Base-by-base conservation (phyloP, 2,888 invertebrate species). In the Pocota personata region DNA sequence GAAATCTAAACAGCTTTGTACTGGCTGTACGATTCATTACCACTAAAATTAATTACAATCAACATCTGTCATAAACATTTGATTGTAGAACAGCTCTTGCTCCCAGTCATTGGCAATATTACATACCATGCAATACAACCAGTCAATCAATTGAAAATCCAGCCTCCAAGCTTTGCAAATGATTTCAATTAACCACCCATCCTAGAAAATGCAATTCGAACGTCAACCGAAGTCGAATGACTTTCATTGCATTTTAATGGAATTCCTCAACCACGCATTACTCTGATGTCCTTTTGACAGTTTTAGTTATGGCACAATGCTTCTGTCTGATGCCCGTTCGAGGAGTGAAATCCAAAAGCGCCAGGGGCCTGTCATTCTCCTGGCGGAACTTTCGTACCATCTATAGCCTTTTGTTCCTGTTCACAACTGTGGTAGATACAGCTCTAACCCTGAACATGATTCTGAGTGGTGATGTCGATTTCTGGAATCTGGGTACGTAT, bases 291-390 rank as follows among this genome's bases (percentile, higher is more conserved):
- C 46, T 32, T 43, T 57, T 57, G 43, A 35, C 77, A 90, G 91
- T 91, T 52, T 87, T 92, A 12, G 88, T 89, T 37, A 87, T 91
- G 76, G 91, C 91, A 2, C 92, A 92, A 64, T 89, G 89, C 43
- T 92, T 91, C 43, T 89, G 91, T 21, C 57, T 91, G 14, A 91
- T 92, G 91, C 92, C 92, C 1, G 91, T 92, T 10, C 87, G 89
- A 32, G 92, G 92, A 0, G 88, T 92, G 6, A 86, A 83, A 2
- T 87, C 88, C 2, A 75, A 84, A 30, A 87, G 84, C 2, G 82
- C 87, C 6, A 91, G 91, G n/a, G 89, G 91, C n/a, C 90, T 93
- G 32, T 88, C 89, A 77, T 93, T 92, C 69, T 88, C 86, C 10
- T 90, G 92, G 89, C 73, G 55, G 10, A 90, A 90, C 69, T 89